phyloP scores from a whole-genome alignment of 2,888 invertebrate genomes.

The Diaprepes abbreviatus region DNA sequence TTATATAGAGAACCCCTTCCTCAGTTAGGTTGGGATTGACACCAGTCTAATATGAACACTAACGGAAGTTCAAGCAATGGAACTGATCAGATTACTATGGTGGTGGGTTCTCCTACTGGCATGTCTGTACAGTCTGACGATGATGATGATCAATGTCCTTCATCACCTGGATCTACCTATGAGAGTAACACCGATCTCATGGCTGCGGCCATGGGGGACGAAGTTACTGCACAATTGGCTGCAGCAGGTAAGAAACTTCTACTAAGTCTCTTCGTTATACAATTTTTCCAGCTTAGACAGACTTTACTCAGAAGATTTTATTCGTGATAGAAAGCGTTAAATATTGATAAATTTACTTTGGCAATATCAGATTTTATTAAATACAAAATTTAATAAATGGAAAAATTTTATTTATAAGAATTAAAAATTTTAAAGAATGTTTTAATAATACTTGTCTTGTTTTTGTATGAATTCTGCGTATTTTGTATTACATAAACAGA shows the following conservation, averaged over 20 bases:
- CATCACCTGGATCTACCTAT: conserved; percentile 82
- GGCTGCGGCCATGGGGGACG: conserved; percentile 89
- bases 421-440: too few species aligned
- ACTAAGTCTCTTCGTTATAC: too few species aligned
- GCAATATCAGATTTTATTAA: too few species aligned
- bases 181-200: conserved; percentile 88
- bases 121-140: conserved; percentile 74
- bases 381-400: too few species aligned
- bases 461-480: too few species aligned
- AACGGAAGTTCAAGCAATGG: conserved; percentile 64
- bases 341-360: too few species aligned
- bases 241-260: conserved; percentile 84
- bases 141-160: conserved; percentile 88
- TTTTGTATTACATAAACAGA: too few species aligned
- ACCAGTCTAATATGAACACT: conserved; percentile 62
- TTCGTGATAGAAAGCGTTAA: too few species aligned
- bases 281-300: too few species aligned
- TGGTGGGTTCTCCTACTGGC: conserved; percentile 67
- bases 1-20: conserved; percentile 35
- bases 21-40: conserved; percentile 35
- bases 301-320: too few species aligned
- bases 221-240: conserved; percentile 95
- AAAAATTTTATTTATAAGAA: too few species aligned
- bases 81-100: conserved; percentile 80
- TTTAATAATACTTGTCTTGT: too few species aligned